Percentiles rank a stretch among this genome's conserved stretches.
Conservation (phyloP, 2,888 invertebrate genomes). For the Stictocephala bisonia region DNA sequence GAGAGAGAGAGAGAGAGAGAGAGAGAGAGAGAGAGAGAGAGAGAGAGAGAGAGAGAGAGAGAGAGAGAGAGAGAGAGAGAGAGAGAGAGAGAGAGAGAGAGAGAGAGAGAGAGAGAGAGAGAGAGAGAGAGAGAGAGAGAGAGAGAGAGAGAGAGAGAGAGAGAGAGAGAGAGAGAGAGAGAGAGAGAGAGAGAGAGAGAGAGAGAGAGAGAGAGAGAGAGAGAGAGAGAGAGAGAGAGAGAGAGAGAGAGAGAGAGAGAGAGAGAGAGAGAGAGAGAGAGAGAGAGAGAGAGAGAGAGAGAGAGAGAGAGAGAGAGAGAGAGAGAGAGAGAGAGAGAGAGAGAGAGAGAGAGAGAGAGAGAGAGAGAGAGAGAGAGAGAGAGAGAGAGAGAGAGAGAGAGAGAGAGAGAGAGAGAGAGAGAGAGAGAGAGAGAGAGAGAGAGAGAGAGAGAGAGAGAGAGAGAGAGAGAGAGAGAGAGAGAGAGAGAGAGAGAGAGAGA, state of each 20-base stretch:
- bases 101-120: neutral
- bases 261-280: neutral
- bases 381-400: neutral
- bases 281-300: neutral
- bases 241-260: neutral
- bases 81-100: neutral
- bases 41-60: neutral
- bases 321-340: neutral
- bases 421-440: neutral
- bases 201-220: neutral
- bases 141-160: neutral
- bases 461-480: neutral
- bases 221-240: neutral
- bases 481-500: neutral
- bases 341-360: neutral
- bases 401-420: neutral
- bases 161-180: neutral
- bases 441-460: neutral
- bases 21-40: neutral
- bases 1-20: neutral
- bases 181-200: neutral
- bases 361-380: conserved; percentile 5
- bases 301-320: neutral
- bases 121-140: neutral
- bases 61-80: neutral